A percentile compares a stretch with the other conserved stretches of the same genome.
These are phyloP conservation scores for Pantherophis alleghaniensis DNA, from an alignment of 2,797 vertebrate genomes.

Conservation along the genomic window DNA sequence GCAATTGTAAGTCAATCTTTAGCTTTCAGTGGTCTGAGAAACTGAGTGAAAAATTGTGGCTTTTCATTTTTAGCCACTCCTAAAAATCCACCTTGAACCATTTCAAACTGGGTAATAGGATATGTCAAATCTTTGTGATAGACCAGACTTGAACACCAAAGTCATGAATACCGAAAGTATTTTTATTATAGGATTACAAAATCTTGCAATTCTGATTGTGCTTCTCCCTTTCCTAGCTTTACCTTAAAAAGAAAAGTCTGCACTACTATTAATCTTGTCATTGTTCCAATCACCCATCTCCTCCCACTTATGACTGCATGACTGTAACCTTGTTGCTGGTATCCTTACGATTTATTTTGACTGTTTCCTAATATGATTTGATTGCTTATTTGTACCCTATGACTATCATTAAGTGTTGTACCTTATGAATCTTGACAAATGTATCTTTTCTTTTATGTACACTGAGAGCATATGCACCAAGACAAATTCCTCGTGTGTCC, in stretches of 20 bases:
- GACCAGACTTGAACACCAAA: not conserved
- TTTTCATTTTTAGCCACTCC: not conserved
- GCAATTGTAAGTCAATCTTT: not conserved
- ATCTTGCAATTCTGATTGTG: not conserved
- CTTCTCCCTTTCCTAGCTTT: not conserved
- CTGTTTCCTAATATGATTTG: no score
- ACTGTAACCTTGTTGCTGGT: no score
- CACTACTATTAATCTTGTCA: no score
- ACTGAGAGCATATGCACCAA: no score
- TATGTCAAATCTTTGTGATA: not conserved
- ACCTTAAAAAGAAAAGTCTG: not conserved
- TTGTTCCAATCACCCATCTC: no score
- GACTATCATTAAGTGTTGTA: no score
- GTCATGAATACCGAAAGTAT: not conserved
- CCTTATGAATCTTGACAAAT: no score
- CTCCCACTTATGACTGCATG: no score
- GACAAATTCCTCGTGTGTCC: no score
- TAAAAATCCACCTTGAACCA: not conserved
- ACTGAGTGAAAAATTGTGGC: not conserved
- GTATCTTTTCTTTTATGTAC: no score
- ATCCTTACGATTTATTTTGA: no score
- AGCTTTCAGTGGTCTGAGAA: not conserved
- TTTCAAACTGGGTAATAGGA: not conserved
- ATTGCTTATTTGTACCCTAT: no score
- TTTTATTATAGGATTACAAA: not conserved